Conservation (phyloP, 2,797 vertebrate genomes). For the Sebastes itinus region DNA sequence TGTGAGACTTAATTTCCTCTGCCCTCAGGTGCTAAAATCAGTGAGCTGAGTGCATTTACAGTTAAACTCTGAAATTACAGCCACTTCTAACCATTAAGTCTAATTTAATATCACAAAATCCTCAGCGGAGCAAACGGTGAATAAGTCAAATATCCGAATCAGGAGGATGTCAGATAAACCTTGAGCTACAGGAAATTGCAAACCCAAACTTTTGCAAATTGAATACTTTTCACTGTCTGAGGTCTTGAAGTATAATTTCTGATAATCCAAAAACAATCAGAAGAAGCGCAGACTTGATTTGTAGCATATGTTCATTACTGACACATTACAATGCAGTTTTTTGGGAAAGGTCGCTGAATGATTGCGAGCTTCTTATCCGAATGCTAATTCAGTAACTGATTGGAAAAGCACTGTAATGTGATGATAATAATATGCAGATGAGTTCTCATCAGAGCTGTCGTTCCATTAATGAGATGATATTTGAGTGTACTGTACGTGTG, state of each 20-base stretch:
- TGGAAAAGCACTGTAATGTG: slow-evolving; percentile 68
- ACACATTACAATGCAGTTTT: slow-evolving; percentile 56
- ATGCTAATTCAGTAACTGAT: slow-evolving; percentile 75
- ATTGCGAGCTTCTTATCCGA: slow-evolving; percentile 70
- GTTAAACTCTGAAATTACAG: not conserved
- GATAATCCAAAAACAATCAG: slow-evolving; percentile 43
- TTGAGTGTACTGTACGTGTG: slow-evolving; percentile 39
- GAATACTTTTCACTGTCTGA: not conserved
- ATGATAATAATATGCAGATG: slow-evolving; percentile 78
- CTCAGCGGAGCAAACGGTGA: not conserved
- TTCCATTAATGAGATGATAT: slow-evolving; percentile 70
- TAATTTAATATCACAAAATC: slow-evolving; percentile 2
- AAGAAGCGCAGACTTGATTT: slow-evolving; percentile 43
- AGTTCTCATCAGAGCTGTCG: slow-evolving; percentile 72
- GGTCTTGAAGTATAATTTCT: slow-evolving; percentile 7
- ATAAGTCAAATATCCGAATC: not conserved
- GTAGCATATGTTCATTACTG: slow-evolving; percentile 59
- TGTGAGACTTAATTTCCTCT: not conserved
- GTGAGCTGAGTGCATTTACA: slow-evolving; percentile 7
- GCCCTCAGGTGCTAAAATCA: slow-evolving; percentile 6
- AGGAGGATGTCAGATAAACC: not conserved
- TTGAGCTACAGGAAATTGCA: not conserved
- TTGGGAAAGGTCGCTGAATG: slow-evolving; percentile 69
- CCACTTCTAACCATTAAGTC: not conserved
- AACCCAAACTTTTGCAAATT: slow-evolving; percentile 8